Conservation (phyloP, 2,113 vertebrate genomes). For the Propithecus coquereli region DNA sequence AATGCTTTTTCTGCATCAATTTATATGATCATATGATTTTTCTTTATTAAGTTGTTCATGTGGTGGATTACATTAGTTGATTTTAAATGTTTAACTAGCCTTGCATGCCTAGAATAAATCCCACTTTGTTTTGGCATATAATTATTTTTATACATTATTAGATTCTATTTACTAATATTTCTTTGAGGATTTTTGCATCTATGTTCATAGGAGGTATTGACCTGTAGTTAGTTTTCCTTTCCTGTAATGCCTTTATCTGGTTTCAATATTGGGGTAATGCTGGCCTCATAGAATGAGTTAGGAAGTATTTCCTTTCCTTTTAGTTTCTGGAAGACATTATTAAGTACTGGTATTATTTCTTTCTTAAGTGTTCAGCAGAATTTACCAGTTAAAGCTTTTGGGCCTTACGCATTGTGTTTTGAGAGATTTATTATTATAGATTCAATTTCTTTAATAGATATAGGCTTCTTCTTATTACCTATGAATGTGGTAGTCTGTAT, state of each 20-base stretch:
- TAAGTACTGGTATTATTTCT: not conserved
- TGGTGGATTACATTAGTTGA: not conserved
- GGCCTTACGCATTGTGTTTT: not conserved
- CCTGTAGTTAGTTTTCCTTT: not conserved
- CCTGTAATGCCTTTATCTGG: not conserved
- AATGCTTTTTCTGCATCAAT: not conserved
- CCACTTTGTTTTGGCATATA: not conserved
- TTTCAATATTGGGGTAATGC: not conserved
- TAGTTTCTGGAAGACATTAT: not conserved
- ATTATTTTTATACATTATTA: not conserved
- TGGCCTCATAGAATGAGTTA: not conserved
- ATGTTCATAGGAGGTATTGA: not conserved
- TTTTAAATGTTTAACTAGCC: not conserved
- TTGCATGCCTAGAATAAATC: not conserved
- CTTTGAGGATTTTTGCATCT: not conserved
- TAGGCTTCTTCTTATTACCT: not conserved
- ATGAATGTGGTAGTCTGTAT: not conserved
- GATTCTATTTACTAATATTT: not conserved
- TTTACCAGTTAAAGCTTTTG: not conserved
- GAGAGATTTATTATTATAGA: not conserved
- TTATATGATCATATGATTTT: not conserved
- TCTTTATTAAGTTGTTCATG: not conserved
- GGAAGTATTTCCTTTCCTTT: not conserved
- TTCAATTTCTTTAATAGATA: not conserved
- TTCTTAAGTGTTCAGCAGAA: not conserved